Percentiles rank a stretch among this genome's conserved stretches.
These are phyloP conservation scores for Epicauta chinensis DNA, from an alignment of 1,140 invertebrate species.

Conservation along the genomic window DNA sequence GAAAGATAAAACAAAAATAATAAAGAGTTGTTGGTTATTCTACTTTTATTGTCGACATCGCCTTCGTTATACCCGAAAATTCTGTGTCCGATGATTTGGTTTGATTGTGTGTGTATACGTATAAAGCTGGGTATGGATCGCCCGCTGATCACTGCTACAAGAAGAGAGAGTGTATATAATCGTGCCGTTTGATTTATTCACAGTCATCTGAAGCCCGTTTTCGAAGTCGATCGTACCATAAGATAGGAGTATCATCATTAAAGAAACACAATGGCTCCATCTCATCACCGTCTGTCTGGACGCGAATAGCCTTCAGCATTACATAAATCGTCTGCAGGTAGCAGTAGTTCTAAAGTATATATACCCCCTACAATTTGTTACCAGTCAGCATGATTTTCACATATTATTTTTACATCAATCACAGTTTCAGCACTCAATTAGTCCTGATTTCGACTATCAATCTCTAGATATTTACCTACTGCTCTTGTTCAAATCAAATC, in stretches of 20 bases:
- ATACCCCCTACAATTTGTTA: conserved; percentile 34
- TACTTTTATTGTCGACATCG: too few species aligned
- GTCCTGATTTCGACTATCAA: conserved; percentile 30
- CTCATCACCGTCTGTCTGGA: conserved; percentile 12
- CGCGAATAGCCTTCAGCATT: conserved; percentile 13
- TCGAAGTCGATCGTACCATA: conserved; percentile 17
- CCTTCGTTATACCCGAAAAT: too few species aligned
- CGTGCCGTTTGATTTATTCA: conserved; percentile 16
- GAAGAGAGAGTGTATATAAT: neutral
- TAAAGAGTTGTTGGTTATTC: too few species aligned
- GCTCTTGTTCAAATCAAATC: too few species aligned
- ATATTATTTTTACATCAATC: conserved; percentile 42
- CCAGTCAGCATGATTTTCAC: conserved; percentile 38
- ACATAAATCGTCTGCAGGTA: conserved; percentile 21
- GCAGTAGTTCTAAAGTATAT: conserved; percentile 9
- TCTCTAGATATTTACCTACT: conserved; percentile 24
- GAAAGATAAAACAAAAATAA: too few species aligned
- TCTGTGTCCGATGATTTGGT: too few species aligned
- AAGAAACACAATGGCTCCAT: conserved; percentile 17
- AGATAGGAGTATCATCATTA: conserved; percentile 22
- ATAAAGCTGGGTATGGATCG: too few species aligned
- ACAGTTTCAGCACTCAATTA: conserved; percentile 39
- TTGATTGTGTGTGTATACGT: too few species aligned
- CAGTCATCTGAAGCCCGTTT: conserved; percentile 9
- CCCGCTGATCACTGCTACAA: too few species aligned